Base-by-base conservation (phyloP, 2,888 invertebrate species). In the Sarcophaga subvicina region DNA sequence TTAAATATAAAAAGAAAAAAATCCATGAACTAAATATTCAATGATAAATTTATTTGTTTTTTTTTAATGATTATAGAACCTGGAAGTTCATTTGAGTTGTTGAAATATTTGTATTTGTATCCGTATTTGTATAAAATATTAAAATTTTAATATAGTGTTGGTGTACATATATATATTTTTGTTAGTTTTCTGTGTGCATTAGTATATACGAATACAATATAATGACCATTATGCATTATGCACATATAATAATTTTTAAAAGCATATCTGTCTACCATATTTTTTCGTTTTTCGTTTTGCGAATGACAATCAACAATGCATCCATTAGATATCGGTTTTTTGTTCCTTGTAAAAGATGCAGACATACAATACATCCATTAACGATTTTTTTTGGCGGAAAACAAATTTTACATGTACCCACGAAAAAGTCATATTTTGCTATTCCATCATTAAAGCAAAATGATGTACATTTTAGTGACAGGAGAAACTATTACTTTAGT, bases 301-400 rank as follows among this genome's bases (percentile, higher is more conserved):
- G 22, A 45, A 22, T 59, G 2, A n/a, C 70, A 27, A 22, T 22
- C 22, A 66, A 85, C 80, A 85, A 85, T 80, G 67, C 84, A 85
- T 80, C 84, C 80, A 85, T 85, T 85, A 85, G 54, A 12, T 17
- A 54, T 12, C 54, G 14, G 17, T 72, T 22, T 66, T 66, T 49
- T 77, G 54, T 20, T 37, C 37, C 37, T 37, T 10, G 37, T 2
- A 37, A 72, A 22, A 62, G 66, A 54, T 60, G 62, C 66, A 85
- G 80, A 76, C 84, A 72, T 80, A 71, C 47, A 77, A 70, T 81
- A 75, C 66, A 75, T 81, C 73, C 84, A 85, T 85, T 85, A 85
- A 54, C 72, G 22, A 73, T 67, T 70, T 83, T 17, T 70, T 54
- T 49, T 45, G 45, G 17, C 17, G 11, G 49, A 6, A 66, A 25